Conservation (phyloP, 2,797 vertebrate genomes). For the Pipistrellus pygmaeus region DNA sequence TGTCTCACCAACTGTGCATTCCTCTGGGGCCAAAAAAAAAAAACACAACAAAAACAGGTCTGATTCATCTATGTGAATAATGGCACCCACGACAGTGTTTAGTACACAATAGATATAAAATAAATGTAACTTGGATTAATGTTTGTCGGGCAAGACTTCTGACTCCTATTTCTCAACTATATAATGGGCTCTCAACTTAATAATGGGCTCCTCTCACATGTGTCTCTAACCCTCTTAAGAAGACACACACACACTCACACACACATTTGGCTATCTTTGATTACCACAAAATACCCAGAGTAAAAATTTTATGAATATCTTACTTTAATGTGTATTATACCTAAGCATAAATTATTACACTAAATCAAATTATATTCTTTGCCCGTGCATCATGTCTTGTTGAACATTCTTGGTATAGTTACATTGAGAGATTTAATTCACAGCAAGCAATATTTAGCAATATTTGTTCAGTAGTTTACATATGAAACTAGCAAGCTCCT, state of each 20-base stretch:
- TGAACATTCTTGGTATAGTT: conserved; percentile 68
- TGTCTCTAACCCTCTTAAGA: neutral
- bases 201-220: neutral
- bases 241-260: neutral
- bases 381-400: conserved; percentile 9
- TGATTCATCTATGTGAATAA: neutral
- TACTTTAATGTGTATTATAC: conserved; percentile 10
- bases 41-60: neutral
- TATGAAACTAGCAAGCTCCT: conserved; percentile 61
- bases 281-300: neutral
- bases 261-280: conserved; percentile 14
- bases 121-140: too few relatives aligned
- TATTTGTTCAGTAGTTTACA: conserved; percentile 76
- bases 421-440: conserved; percentile 70
- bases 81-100: neutral
- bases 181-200: neutral
- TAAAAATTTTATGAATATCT: too few relatives aligned
- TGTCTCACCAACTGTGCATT: neutral
- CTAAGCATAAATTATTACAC: conserved; percentile 19
- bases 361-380: conserved; percentile 51
- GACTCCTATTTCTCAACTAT: conserved; percentile 32
- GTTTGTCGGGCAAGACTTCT: neutral
- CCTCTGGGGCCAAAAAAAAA: neutral
- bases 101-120: too few relatives aligned
- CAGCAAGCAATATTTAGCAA: conserved; percentile 78